Evolutionary conservation across 2,113 vertebrate genomes (phyloP).

Genomic region (Antennarius striatus): DNA sequence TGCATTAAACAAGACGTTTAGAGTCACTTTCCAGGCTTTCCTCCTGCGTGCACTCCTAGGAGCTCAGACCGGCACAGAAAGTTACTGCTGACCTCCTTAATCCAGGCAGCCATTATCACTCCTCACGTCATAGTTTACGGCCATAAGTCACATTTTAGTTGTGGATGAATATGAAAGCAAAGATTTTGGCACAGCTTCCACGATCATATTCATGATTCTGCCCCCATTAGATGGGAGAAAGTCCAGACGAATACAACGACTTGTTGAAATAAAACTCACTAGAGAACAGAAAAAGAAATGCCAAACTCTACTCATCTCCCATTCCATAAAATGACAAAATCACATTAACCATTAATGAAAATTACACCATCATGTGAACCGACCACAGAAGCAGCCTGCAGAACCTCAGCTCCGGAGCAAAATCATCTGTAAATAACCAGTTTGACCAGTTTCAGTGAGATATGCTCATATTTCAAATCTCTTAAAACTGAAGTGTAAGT

Average conservation of each 20-base stretch:
- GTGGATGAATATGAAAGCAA: constrained; percentile 12
- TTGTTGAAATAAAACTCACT: constrained; percentile 12
- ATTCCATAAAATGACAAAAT: constrained; percentile 37
- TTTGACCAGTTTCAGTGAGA: background rate
- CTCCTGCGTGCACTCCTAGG: background rate
- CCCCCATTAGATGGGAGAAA: constrained; percentile 18
- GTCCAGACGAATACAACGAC: constrained; percentile 1
- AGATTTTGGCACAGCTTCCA: background rate
- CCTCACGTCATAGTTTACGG: constrained; percentile 36
- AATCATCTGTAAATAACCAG: constrained; percentile 10
- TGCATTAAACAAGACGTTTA: constrained; percentile 58
- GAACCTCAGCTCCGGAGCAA: constrained; percentile 29
- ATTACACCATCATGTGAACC: constrained; percentile 36
- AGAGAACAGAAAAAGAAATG: constrained; percentile 9
- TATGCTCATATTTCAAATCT: background rate
- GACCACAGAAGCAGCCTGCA: constrained; percentile 4
- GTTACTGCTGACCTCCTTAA: constrained; percentile 43
- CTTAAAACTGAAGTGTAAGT: constrained; percentile 3
- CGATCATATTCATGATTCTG: constrained; percentile 36
- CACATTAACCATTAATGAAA: constrained; percentile 33
- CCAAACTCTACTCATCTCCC: constrained; percentile 44
- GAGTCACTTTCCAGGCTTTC: constrained; percentile 47
- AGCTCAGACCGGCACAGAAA: constrained; percentile 24
- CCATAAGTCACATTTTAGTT: constrained; percentile 40
- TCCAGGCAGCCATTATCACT: constrained; percentile 42